Evolutionary conservation across 2,888 invertebrate species (phyloP).

Genomic region (Alcis repandata): DNA sequence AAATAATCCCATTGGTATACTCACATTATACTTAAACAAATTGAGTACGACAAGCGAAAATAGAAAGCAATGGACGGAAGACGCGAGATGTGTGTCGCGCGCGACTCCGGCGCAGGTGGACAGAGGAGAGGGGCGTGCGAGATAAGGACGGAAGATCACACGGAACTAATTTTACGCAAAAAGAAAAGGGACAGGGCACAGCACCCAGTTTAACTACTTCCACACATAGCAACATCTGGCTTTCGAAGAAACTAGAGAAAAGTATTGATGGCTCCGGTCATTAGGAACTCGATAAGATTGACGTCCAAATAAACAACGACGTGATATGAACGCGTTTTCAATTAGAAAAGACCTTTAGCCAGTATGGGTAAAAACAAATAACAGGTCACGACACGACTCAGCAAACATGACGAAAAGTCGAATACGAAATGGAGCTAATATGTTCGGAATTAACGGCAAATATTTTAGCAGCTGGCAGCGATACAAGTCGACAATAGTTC

Average conservation of each 20-base stretch:
- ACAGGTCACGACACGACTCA: conserved; percentile 52
- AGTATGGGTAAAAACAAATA: conserved; percentile 39
- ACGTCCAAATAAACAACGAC: conserved; percentile 45
- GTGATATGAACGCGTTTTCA: conserved; percentile 24
- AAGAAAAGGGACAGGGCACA: conserved; percentile 73
- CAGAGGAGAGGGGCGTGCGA: conserved; percentile 62
- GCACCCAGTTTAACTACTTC: conserved; percentile 70
- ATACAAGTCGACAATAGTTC: conserved; percentile 51
- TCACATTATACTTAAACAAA: conserved; percentile 63
- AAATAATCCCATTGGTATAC: conserved; percentile 58
- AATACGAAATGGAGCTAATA: conserved; percentile 63
- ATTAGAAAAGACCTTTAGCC: conserved; percentile 33
- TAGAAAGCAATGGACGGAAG: conserved; percentile 84
- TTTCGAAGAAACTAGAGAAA: conserved; percentile 77
- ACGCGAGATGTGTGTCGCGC: conserved; percentile 78
- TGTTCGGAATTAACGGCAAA: conserved; percentile 54
- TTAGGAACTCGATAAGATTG: conserved; percentile 66
- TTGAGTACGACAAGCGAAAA: conserved; percentile 79
- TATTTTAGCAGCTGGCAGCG: conserved; percentile 65
- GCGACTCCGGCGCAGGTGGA: conserved; percentile 76
- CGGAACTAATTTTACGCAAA: conserved; percentile 66
- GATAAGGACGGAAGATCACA: conserved; percentile 66
- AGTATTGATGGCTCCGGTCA: conserved; percentile 67
- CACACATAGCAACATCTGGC: conserved; percentile 71
- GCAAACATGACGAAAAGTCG: conserved; percentile 53